Evolutionary conservation across 2,888 invertebrate species (phyloP).

Genomic region (Meteorus cinctellus): DNA sequence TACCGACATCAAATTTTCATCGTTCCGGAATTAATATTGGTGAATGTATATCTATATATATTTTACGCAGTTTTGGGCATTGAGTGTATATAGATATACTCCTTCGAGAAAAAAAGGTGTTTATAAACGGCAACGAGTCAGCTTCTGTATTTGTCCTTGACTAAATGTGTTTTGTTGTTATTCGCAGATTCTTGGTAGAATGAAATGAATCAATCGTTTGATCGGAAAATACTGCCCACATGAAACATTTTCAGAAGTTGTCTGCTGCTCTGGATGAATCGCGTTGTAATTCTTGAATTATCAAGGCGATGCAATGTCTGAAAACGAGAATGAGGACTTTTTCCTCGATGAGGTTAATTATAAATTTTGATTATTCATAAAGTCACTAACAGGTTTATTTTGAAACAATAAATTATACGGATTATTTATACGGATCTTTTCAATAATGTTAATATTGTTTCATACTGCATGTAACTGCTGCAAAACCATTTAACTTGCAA

Average conservation of each 20-base stretch:
- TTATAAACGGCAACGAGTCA: background rate
- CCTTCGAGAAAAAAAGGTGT: background rate
- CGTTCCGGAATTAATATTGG: no score
- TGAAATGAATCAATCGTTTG: no score
- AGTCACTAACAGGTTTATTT: no score
- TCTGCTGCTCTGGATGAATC: no score
- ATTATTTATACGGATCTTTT: background rate
- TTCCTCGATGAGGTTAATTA: conserved; percentile 58
- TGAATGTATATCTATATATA: no score
- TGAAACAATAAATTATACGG: no score
- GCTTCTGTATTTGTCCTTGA: background rate
- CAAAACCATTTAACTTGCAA: background rate
- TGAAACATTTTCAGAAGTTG: no score
- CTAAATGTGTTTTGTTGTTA: background rate
- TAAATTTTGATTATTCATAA: background rate
- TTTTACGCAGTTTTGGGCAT: no score
- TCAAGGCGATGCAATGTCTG: conserved; percentile 51
- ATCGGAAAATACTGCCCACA: no score
- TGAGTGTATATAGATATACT: no score
- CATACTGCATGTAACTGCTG: background rate
- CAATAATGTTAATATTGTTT: background rate
- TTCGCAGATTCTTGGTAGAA: no score
- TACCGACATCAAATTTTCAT: no score
- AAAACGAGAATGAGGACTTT: conserved; percentile 59
- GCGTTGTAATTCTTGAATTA: background rate